phyloP scores from a whole-genome alignment of 2,113 vertebrate genomes.

The Gallinago paraguaiae region DNA sequence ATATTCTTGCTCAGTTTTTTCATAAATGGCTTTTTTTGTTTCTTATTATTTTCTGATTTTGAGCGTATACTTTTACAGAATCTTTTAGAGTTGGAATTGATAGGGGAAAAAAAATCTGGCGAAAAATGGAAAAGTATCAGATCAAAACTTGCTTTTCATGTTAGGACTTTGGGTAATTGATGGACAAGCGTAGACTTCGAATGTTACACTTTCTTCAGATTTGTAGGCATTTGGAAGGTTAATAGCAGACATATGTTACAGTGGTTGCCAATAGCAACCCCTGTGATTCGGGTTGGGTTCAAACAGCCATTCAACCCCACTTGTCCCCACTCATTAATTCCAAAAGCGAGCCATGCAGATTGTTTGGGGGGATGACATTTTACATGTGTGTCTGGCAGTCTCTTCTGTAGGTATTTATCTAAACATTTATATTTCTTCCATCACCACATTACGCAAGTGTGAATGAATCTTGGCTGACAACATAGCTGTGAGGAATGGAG shows the following conservation, averaged over 20 bases:
- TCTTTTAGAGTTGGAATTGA: background rate
- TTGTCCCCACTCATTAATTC: constrained; percentile 7
- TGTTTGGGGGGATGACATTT: constrained; percentile 5
- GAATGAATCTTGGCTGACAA: constrained; percentile 26
- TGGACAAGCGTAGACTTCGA: background rate
- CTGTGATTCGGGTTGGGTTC: constrained; percentile 9
- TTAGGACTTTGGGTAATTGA: background rate
- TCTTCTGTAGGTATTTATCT: background rate
- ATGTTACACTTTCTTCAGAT: background rate
- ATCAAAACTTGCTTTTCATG: background rate
- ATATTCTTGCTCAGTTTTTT: background rate
- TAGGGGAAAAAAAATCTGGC: background rate
- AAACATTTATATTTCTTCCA: constrained; percentile 35
- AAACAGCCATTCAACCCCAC: constrained; percentile 17
- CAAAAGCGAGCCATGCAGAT: background rate
- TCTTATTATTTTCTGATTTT: background rate
- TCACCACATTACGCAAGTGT: constrained; percentile 15
- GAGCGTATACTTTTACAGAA: background rate
- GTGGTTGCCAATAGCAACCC: constrained; percentile 10
- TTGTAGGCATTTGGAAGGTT: constrained; percentile 16
- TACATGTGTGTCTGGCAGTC: background rate
- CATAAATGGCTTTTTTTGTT: background rate
- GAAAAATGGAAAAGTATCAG: background rate
- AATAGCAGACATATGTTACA: constrained; percentile 22
- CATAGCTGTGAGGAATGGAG: background rate